Evolutionary conservation across 2,888 invertebrate species (phyloP).

Genomic region (Pantelozetes paolii): DNA sequence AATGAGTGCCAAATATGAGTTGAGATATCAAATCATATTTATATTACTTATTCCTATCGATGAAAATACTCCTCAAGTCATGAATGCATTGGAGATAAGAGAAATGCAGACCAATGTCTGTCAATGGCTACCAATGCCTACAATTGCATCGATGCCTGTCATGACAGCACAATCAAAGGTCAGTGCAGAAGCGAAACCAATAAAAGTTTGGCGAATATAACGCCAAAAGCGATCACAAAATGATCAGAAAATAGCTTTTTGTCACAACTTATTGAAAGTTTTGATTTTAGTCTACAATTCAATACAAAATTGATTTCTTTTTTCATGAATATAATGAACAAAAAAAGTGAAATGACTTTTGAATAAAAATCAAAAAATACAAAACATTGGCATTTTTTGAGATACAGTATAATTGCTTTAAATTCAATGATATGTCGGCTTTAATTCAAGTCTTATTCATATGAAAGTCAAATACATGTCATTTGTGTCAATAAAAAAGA

Average conservation of each 20-base stretch:
- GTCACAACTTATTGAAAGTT: not conserved
- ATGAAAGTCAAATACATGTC: not conserved
- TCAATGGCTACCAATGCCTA: not conserved
- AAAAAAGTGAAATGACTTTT: too few species aligned
- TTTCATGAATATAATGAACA: not conserved
- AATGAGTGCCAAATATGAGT: not conserved
- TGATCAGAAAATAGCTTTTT: not conserved
- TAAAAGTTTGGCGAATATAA: not conserved
- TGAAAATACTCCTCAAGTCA: conserved; percentile 1
- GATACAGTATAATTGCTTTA: not conserved
- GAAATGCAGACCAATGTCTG: not conserved
- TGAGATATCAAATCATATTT: conserved; percentile 7
- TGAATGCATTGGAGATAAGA: not conserved
- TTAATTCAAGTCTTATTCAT: not conserved
- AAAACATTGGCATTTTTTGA: not conserved
- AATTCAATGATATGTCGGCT: not conserved
- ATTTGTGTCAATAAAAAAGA: not conserved
- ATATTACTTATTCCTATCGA: not conserved
- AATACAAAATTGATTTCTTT: not conserved
- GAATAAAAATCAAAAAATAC: too few species aligned
- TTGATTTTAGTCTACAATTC: not conserved
- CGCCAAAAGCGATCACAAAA: not conserved
- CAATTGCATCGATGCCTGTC: not conserved
- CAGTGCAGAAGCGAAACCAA: not conserved
- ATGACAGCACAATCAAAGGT: not conserved